Percentiles rank a stretch among this genome's conserved stretches.
Evolutionary conservation across 2,888 invertebrate species (phyloP).

Genomic region (Cheilosia vernalis): DNA sequence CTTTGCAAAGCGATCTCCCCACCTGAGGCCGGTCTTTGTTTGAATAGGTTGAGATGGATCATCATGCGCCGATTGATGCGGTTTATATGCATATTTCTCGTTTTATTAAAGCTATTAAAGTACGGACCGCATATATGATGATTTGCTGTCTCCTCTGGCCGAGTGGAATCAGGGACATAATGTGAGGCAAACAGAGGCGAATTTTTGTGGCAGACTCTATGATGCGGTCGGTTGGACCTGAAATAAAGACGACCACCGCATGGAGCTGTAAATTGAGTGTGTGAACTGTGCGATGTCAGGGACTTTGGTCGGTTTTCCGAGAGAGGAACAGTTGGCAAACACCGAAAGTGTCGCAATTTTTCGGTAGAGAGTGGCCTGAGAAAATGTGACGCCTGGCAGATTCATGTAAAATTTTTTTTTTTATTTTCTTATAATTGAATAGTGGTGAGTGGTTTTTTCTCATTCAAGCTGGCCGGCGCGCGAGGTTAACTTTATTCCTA

Average conservation of each 20-base stretch:
- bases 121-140: slow-evolving; percentile 33
- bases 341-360: slow-evolving; percentile 52
- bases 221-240: slow-evolving; percentile 15
- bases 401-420: slow-evolving; percentile 25
- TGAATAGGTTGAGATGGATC: slow-evolving; percentile 38
- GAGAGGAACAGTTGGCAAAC: slow-evolving; percentile 33
- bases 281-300: slow-evolving; percentile 64
- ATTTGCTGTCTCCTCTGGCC: slow-evolving; percentile 41
- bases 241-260: slow-evolving; percentile 17
- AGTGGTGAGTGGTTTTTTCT: slow-evolving; percentile 42
- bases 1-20: slow-evolving; percentile 27
- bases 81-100: slow-evolving; percentile 17
- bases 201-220: slow-evolving; percentile 57
- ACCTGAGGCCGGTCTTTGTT: slow-evolving; percentile 45
- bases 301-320: slow-evolving; percentile 39
- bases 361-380: slow-evolving; percentile 9
- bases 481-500: slow-evolving; percentile 63
- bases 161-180: slow-evolving; percentile 59
- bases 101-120: slow-evolving; percentile 33
- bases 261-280: slow-evolving; percentile 26
- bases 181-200: slow-evolving; percentile 57
- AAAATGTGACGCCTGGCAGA: slow-evolving; percentile 21
- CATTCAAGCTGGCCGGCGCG: slow-evolving; percentile 31
- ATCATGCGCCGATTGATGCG: slow-evolving; percentile 19
- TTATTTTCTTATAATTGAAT: slow-evolving; percentile 47